Evolutionary conservation across 2,888 invertebrate genomes (phyloP).

Genomic region (Diabrotica balteata): DNA sequence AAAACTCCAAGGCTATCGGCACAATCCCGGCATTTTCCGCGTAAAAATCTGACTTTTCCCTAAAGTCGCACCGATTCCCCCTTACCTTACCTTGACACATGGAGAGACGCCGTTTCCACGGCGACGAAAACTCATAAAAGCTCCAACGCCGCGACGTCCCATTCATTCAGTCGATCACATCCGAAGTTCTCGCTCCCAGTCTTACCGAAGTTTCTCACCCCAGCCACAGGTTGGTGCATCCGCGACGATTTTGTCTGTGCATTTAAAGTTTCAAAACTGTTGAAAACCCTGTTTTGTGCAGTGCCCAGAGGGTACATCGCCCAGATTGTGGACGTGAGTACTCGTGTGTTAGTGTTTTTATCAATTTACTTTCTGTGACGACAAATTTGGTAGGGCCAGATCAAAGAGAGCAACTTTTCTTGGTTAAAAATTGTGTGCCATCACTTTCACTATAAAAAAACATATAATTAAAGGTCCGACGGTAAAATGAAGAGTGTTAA

Average conservation of each 20-base stretch:
- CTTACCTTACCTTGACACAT: constrained; percentile 39
- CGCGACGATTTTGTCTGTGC: constrained; percentile 1
- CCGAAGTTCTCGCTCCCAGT: neutral
- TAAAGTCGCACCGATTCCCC: constrained; percentile 4
- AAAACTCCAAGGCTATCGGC: neutral
- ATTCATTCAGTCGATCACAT: constrained; percentile 48
- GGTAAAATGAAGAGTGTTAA: no score
- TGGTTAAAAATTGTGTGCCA: no score
- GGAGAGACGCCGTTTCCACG: constrained; percentile 48
- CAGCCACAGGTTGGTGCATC: constrained; percentile 23
- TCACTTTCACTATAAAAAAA: no score
- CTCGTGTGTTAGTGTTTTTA: no score
- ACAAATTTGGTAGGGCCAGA: no score
- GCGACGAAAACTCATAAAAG: constrained; percentile 54
- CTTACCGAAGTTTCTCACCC: neutral
- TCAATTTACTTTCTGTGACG: no score
- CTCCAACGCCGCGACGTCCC: constrained; percentile 53
- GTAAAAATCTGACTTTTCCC: constrained; percentile 4
- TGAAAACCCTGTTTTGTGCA: constrained; percentile 40
- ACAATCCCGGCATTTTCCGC: constrained; percentile 1
- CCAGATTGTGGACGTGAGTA: constrained; percentile 39
- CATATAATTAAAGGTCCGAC: no score
- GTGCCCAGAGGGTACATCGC: constrained; percentile 38
- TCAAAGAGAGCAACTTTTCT: no score
- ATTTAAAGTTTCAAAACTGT: constrained; percentile 24